phyloP scores from a whole-genome alignment of 35 echinoderm and acorn worm species.

The Heliocidaris tuberculata region DNA sequence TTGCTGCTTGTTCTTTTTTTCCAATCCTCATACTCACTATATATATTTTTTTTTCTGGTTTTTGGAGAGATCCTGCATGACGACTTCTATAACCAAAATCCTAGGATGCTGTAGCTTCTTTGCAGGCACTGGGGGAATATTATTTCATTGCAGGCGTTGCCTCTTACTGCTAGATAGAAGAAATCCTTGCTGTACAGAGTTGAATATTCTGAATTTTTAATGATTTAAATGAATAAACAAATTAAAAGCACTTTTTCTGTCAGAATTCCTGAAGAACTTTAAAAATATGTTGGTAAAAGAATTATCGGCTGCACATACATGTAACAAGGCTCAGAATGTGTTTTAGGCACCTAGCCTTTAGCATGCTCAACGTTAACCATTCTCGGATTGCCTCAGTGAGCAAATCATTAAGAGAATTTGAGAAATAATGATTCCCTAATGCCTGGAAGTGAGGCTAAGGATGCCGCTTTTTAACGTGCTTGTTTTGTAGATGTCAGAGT shows the following conservation, averaged over 20 bases:
- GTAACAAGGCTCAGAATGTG: too few species aligned
- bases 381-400: too few species aligned
- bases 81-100: neutral
- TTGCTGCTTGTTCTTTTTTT: conserved; percentile 39
- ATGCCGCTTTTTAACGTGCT: conserved; percentile 33
- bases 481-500: conserved; percentile 37
- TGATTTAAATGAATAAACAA: neutral
- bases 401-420: neutral
- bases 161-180: too few species aligned
- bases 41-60: conserved; percentile 26
- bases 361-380: too few species aligned
- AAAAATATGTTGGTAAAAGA: too few species aligned
- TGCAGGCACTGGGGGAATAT: neutral
- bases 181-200: neutral
- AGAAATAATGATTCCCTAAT: neutral
- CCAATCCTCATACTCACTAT: conserved; percentile 38
- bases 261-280: too few species aligned
- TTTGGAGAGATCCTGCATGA: conserved; percentile 36
- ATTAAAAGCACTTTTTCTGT: neutral
- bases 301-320: too few species aligned
- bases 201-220: neutral
- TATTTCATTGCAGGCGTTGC: too few species aligned
- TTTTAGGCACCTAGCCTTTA: too few species aligned
- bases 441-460: neutral
- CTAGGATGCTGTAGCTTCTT: conserved; percentile 9